Evolutionary conservation across 2,113 vertebrate species (phyloP).

Genomic region (Halichoeres trimaculatus): DNA sequence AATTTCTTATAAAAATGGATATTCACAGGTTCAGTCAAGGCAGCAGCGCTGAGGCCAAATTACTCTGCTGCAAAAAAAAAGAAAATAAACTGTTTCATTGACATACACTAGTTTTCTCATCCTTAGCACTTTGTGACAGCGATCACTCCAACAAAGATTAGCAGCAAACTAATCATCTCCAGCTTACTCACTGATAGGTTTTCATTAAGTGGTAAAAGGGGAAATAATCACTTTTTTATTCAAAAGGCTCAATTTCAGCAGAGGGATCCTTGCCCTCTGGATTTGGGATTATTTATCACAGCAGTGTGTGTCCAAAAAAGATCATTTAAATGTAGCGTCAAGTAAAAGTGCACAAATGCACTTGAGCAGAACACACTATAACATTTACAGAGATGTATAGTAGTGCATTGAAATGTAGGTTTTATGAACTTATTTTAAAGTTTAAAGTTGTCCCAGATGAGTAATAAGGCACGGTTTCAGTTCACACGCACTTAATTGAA

Average conservation of each 20-base stretch:
- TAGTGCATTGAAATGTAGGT: slow-evolving; percentile 12
- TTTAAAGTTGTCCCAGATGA: slow-evolving; percentile 19
- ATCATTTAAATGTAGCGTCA: slow-evolving; percentile 14
- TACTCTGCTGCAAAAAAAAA: slow-evolving; percentile 36
- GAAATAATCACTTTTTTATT: slow-evolving; percentile 22
- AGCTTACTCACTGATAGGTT: slow-evolving; percentile 41
- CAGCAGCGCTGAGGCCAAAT: slow-evolving; percentile 57
- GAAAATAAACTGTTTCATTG: slow-evolving; percentile 39
- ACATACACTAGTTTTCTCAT: slow-evolving; percentile 29
- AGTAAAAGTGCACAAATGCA: slow-evolving; percentile 18
- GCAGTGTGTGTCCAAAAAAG: slow-evolving; percentile 14
- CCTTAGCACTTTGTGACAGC: slow-evolving; percentile 26
- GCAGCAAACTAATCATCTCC: slow-evolving; percentile 59
- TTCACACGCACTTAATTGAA: slow-evolving; percentile 29
- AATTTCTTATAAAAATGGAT: slow-evolving; percentile 65
- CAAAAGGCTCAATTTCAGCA: slow-evolving; percentile 27
- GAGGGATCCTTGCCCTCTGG: slow-evolving; percentile 22
- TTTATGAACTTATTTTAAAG: slow-evolving; percentile 15
- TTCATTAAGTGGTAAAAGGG: slow-evolving; percentile 26
- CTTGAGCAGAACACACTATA: slow-evolving; percentile 11
- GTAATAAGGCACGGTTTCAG: slow-evolving; percentile 60
- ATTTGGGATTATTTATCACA: slow-evolving; percentile 41
- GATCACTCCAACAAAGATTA: slow-evolving; percentile 61
- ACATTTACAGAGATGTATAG: slow-evolving; percentile 24
- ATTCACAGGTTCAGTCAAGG: slow-evolving; percentile 68